These are phyloP conservation scores for Holothuria scabra DNA, from an alignment of 53 echinoderm and acorn worm genomes.

Conservation along the genomic window DNA sequence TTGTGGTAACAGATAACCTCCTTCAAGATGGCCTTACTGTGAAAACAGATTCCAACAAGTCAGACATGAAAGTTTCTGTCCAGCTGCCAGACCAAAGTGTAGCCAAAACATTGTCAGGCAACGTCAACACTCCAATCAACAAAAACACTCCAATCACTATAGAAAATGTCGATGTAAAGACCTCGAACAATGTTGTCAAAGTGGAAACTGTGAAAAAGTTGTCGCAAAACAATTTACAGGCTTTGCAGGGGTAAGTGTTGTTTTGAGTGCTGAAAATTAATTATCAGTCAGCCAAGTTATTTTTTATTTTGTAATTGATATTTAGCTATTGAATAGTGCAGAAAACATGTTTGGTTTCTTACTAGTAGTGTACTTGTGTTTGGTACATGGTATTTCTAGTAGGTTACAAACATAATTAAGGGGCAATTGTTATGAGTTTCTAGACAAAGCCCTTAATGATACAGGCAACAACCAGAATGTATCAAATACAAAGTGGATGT, in stretches of 20 bases:
- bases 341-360: too few relatives aligned
- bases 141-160: conserved; percentile 1
- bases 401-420: too few relatives aligned
- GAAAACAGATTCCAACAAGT: conserved; percentile 35
- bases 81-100: conserved; percentile 21
- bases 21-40: conserved; percentile 3
- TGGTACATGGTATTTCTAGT: too few relatives aligned
- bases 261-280: too few relatives aligned
- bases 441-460: too few relatives aligned
- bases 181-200: conserved; percentile 49
- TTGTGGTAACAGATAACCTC: conserved; percentile 34
- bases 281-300: too few relatives aligned
- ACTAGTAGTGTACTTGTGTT: too few relatives aligned
- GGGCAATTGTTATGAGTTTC: too few relatives aligned
- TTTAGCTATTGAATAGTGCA: too few relatives aligned
- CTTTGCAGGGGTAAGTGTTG: conserved; percentile 63
- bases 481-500: too few relatives aligned
- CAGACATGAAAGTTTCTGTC: not conserved
- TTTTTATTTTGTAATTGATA: too few relatives aligned
- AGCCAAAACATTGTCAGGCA: conserved; percentile 13
- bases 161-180: conserved; percentile 15
- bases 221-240: conserved; percentile 73
- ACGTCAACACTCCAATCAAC: conserved; percentile 8
- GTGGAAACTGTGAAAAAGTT: conserved; percentile 73
- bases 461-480: too few relatives aligned